Evolutionary conservation across 2,888 invertebrate species (phyloP).

Genomic region (Cactoblastis cactorum): DNA sequence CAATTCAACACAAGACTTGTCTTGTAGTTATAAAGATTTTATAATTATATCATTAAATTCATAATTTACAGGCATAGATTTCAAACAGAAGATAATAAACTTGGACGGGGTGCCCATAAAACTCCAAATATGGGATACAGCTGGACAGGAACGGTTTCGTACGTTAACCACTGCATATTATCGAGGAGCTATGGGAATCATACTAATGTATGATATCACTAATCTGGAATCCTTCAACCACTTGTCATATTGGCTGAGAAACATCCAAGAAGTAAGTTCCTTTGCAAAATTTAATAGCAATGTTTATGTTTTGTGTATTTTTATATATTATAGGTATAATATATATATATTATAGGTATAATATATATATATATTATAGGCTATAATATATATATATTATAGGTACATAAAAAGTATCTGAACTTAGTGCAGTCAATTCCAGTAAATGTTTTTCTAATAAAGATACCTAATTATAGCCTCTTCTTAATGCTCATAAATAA

Average conservation of each 20-base stretch:
- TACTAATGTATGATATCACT: slow-evolving; percentile 94
- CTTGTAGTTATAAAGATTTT: background rate
- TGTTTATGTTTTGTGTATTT: background rate
- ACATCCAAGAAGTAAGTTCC: slow-evolving; percentile 88
- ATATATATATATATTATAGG: no score
- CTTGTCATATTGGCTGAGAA: slow-evolving; percentile 93
- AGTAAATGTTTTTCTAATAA: no score
- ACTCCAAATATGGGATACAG: slow-evolving; percentile 93
- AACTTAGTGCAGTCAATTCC: no score
- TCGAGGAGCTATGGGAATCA: slow-evolving; percentile 93
- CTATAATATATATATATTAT: no score
- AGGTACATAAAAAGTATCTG: no score
- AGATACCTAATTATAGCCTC: no score
- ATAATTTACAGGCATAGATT: slow-evolving; percentile 86
- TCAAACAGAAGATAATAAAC: slow-evolving; percentile 93
- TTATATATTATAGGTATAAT: no score
- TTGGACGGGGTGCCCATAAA: slow-evolving; percentile 92
- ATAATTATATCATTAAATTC: background rate
- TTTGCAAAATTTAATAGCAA: background rate
- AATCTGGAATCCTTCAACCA: slow-evolving; percentile 94
- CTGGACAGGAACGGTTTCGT: slow-evolving; percentile 86
- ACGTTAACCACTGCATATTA: slow-evolving; percentile 94
- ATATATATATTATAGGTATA: no score
- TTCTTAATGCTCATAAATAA: no score
- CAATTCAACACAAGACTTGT: no score